Base-by-base conservation (phyloP, 2,888 invertebrate species). In the Helleia helle region DNA sequence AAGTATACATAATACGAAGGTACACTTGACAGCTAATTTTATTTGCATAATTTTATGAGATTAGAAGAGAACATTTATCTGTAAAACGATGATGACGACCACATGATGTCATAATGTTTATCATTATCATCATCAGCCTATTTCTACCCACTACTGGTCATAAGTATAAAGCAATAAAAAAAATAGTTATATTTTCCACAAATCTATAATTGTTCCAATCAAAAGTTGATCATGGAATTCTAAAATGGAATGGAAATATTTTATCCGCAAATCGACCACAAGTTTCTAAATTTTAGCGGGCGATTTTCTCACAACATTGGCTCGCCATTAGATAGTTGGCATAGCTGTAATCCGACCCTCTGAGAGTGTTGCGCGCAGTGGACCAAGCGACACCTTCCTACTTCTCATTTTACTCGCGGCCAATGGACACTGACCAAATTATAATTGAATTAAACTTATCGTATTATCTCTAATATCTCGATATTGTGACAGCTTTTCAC, bases 351-450 rank as follows among this genome's bases (percentile, higher is more conserved):
- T 61, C 49, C 58, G 65, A 83, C 67, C 71, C 59, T 61, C 76
- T 83, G 81, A 76, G 83, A 83, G 74, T 51, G 54, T 49, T 28
- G 22, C 48, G 46, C 46, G 49, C 49, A 74, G 49, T 65, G 58
- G 58, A 68, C 54, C 77, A 60, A 55, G 50, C 59, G 69, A 65
- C 71, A 66, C 71, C 77, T 79, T 79, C 77, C 79, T 79, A 69
- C 71, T 73, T 76, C 75, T 80, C 76, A 63, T 53, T 65, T 80
- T 81, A 80, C 80, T 61, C 50, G 44, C 55, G 52, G 63, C 71
- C 66, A 70, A 69, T 64, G 65, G 60, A 70, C 67, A 67, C 64
- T 66, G 61, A 65, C 61, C 56, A 67, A 64, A 71, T 66, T 67
- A 62, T 67, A 65, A 71, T 65, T 60, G 59, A 51, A 54, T 55